Evolutionary conservation across 2,797 vertebrate genomes (phyloP), one percentile per base, ranked within the genome.

Genomic region (Percopsis omiscomaycus): DNA sequence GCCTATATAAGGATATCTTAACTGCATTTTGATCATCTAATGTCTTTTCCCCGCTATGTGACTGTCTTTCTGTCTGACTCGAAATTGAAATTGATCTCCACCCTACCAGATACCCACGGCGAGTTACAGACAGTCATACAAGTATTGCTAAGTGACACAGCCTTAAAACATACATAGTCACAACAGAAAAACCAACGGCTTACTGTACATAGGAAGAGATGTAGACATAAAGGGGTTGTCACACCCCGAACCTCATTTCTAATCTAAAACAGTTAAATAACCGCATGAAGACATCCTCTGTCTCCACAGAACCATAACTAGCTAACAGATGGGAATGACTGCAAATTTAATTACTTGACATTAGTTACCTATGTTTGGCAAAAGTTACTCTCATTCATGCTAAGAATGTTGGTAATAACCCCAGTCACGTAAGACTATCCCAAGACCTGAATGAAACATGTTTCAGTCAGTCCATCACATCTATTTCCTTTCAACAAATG

Each of bases 121-220:
- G 81, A 87, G 71, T 84, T 79, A 83, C 60, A 54, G 10, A 71
- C 61, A 88, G 73, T 85, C 80, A 84, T 76, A 82, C 50, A 56
- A 77, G 79, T 70, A 75, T 75, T 59, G 71, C 53, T 11, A 65
- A 75, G 83, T 82, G 78, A 80, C 76, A 78, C n/a, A 0, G 42
- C 32, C 42, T 15, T 61, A 8, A 8, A 45, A 69, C 67, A 60
- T 72, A 55, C 45, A 46, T 0, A 60, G 62, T 14, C 62, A 51
- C 59, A 66, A 69, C 63, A 55, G 44, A 82, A 75, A 87, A 73
- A 61, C 47, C 58, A 78, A 59, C 55, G 15, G 8, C 16, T 15
- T 15, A 8, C 55, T 69, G 60, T 73, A 44, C 80, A 69, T 58
- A 52, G 73, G 76, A 76, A 80, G 51, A 60, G 47, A 64, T 55